Evolutionary conservation across 35 echinoderm and acorn worm species (phyloP).

Genomic region (Ophiothrix spiculata): DNA sequence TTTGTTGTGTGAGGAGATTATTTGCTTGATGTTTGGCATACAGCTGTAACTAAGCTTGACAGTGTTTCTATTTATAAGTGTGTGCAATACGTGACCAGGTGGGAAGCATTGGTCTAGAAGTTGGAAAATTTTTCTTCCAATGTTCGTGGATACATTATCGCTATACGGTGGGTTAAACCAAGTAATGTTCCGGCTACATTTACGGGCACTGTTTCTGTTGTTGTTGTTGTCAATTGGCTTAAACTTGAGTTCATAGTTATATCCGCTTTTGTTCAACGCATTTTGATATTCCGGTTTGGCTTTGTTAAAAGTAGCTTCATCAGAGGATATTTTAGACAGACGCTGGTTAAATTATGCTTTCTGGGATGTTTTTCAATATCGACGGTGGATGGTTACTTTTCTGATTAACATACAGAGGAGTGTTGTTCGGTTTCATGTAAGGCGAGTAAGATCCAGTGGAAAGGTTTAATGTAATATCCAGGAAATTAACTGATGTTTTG

Average conservation of each 20-base stretch:
- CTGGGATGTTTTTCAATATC: slow-evolving; percentile 1
- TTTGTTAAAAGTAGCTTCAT: neutral
- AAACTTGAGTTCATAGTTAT: neutral
- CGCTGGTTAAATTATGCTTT: slow-evolving; percentile 10
- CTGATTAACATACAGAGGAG: neutral
- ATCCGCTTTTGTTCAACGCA: slow-evolving; percentile 6
- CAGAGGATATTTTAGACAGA: neutral
- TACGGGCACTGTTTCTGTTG: neutral
- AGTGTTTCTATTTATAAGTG: slow-evolving; percentile 12
- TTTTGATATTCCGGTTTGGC: neutral
- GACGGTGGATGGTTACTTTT: neutral
- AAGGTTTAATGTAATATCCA: neutral
- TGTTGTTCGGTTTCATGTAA: slow-evolving; percentile 8
- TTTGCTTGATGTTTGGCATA: neutral
- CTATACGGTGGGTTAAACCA: slow-evolving; percentile 59
- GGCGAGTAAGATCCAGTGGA: neutral
- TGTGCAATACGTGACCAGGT: neutral
- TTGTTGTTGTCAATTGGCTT: too few species aligned
- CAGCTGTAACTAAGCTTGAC: slow-evolving; percentile 21
- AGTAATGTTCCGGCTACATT: slow-evolving; percentile 29
- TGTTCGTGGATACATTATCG: slow-evolving; percentile 30
- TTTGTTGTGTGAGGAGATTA: neutral
- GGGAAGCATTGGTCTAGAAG: slow-evolving; percentile 34
- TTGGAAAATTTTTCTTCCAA: slow-evolving; percentile 25
- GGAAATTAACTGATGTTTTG: neutral